These are phyloP conservation scores for Dendrocincla fuliginosa DNA, from an alignment of 2,797 vertebrate genomes.

Conservation along the genomic window DNA sequence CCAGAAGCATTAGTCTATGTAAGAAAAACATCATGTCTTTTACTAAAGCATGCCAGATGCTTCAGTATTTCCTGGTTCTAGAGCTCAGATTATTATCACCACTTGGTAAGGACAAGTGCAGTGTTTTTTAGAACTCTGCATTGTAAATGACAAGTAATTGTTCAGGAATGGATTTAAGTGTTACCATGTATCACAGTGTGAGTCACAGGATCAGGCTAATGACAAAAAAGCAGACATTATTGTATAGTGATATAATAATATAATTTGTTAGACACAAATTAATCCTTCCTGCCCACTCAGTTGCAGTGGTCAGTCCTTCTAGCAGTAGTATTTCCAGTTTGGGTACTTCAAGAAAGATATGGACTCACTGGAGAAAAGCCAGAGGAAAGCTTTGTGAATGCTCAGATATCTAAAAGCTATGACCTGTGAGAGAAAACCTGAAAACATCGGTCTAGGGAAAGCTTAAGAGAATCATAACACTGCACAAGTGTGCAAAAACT, in stretches of 20 bases:
- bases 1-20: background rate
- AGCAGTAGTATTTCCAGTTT: background rate
- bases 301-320: background rate
- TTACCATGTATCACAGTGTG: background rate
- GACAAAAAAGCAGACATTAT: background rate
- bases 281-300: background rate
- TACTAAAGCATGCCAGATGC: background rate
- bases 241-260: background rate
- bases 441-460: background rate
- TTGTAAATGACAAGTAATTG: background rate
- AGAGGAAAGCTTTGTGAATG: background rate
- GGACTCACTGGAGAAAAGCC: background rate
- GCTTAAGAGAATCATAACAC: background rate
- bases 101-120: background rate
- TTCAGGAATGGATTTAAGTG: background rate
- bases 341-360: background rate
- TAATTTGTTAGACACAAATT: background rate
- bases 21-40: background rate
- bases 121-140: background rate
- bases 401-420: background rate
- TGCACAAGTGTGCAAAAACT: background rate
- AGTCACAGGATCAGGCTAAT: background rate
- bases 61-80: background rate
- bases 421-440: background rate
- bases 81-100: background rate